Evolutionary conservation across 2,113 vertebrate genomes (phyloP), one percentile per base, ranked within the genome.

Genomic region (Eleginops maclovinus): DNA sequence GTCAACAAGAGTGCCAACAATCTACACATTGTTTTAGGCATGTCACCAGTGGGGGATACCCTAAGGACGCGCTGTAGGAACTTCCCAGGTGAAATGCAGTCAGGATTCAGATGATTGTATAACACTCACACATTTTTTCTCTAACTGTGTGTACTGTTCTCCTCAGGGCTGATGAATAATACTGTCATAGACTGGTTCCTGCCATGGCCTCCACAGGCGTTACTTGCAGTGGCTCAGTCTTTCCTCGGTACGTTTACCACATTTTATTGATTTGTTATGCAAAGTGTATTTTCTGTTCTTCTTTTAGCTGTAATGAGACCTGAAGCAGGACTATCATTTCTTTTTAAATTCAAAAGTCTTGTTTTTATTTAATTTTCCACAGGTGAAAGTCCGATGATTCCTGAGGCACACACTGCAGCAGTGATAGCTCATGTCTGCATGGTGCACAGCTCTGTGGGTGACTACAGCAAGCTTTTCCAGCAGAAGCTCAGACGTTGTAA

Each of bases 101-200:
- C 9, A 28, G n/a, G 4, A 19, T 40, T 71, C 71, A 51, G 58
- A 50, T 61, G 13, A 24, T 49, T 69, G 19, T 21, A 8, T 21
- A 14, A 61, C 22, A 1, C 44, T 73, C 41, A 56, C 2, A 21
- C 8, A 40, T 75, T 56, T 44, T 68, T 72, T 73, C 4, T 14
- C 53, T 56, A 59, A 71, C 12, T 54, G 0, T 56, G 9, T 24
- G 16, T 5, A 13, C 17, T 49, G 51, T 46, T 62, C 59, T 53
- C 67, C 65, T 74, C 82, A 99, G 98, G 98, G 74, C 93, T 99
- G 61, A 97, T 99, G 75, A 99, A 99, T 82, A 99, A 98, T 85
- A 98, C 98, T 28, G 96, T 97, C 2, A 99, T 99, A 7, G 97
- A 99, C 85, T 99, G 98, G 98, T 98, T 98, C 91, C 92, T 97